Evolutionary conservation across 2,113 vertebrate genomes (phyloP).

Genomic region (Hypomesus transpacificus): DNA sequence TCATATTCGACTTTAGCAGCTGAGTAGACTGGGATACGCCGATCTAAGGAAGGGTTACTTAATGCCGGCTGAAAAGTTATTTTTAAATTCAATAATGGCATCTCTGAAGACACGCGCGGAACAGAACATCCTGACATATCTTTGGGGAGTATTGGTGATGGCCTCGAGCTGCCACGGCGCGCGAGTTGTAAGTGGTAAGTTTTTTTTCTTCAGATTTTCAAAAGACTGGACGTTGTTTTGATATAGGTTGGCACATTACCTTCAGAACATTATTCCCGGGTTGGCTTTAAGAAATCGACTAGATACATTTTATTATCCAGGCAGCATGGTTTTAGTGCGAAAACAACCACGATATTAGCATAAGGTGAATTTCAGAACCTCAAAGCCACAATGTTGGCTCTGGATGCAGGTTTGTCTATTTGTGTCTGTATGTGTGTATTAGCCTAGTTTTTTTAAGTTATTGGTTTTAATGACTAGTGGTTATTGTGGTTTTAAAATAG

Average conservation of each 20-base stretch:
- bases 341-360: neutral
- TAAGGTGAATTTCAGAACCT: no score
- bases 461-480: neutral
- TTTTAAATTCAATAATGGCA: neutral
- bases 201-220: neutral
- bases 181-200: constrained; percentile 57
- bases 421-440: neutral
- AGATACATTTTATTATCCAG: no score
- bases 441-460: neutral
- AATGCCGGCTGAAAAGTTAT: neutral
- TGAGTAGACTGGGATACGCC: neutral
- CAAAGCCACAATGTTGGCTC: neutral
- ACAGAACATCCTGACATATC: constrained; percentile 13
- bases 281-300: neutral
- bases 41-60: neutral
- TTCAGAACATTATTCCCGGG: neutral
- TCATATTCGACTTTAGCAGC: neutral
- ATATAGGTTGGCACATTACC: no score
- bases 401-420: neutral
- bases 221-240: no score
- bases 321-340: neutral
- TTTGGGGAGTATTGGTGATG: constrained; percentile 31
- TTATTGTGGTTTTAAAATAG: constrained; percentile 3
- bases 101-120: constrained; percentile 33
- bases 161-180: constrained; percentile 25